Percentiles rank a stretch among this genome's conserved stretches.
Evolutionary conservation across 2,888 invertebrate genomes (phyloP).

Genomic region (Masnerella sp.): DNA sequence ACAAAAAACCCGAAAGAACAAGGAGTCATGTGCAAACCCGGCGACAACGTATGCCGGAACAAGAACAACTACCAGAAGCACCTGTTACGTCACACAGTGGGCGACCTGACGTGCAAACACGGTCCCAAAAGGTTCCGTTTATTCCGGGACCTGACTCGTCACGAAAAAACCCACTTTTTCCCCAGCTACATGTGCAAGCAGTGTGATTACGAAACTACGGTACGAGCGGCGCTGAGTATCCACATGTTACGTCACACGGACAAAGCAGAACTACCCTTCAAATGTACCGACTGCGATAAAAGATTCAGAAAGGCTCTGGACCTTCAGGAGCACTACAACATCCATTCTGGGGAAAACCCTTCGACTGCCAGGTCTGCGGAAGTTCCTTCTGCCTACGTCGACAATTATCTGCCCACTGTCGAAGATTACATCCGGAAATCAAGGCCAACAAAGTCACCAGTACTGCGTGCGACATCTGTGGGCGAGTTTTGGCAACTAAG

Average conservation of each 20-base stretch:
- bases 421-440: constrained; percentile 73
- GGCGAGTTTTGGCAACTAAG: constrained; percentile 73
- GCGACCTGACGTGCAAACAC: constrained; percentile 73
- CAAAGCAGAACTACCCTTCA: constrained; percentile 72
- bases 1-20: no score
- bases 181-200: constrained; percentile 75
- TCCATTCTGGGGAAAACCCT: constrained; percentile 76
- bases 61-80: constrained; percentile 75
- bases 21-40: constrained; percentile 72
- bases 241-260: constrained; percentile 73
- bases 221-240: constrained; percentile 71
- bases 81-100: constrained; percentile 69
- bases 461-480: constrained; percentile 75
- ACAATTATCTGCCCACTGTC: constrained; percentile 73
- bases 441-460: constrained; percentile 74
- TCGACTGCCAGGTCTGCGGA: constrained; percentile 71
- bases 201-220: constrained; percentile 76
- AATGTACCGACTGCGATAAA: constrained; percentile 75
- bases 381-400: constrained; percentile 70
- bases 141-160: constrained; percentile 73
- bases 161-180: constrained; percentile 75
- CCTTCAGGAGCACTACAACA: constrained; percentile 75
- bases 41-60: constrained; percentile 73
- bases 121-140: constrained; percentile 74
- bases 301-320: constrained; percentile 73